Evolutionary conservation across 2,797 vertebrate species (phyloP).

Genomic region (Lerista edwardsae): DNA sequence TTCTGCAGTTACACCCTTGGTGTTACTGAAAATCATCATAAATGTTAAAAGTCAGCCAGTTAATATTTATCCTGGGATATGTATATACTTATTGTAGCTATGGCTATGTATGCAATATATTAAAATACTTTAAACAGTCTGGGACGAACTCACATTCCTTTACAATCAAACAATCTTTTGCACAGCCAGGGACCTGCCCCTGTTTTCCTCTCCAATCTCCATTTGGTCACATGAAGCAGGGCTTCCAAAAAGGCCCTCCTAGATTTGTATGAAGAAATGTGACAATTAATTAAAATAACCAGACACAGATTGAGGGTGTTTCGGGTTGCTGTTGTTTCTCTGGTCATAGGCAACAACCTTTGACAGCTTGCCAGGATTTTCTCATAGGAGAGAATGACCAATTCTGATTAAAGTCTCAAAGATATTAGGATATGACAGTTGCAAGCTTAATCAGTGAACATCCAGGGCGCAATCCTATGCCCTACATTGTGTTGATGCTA

Average conservation of each 20-base stretch:
- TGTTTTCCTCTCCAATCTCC: conserved; percentile 15
- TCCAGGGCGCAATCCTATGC: too few relatives aligned
- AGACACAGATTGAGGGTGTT: background rate
- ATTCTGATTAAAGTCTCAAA: background rate
- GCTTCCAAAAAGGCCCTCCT: background rate
- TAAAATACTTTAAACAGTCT: conserved; percentile 17
- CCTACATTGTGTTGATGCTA: too few relatives aligned
- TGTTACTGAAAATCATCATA: conserved; percentile 25
- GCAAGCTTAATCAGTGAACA: background rate
- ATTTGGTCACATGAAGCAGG: background rate
- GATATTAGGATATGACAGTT: background rate
- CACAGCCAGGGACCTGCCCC: conserved; percentile 4
- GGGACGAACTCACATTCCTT: conserved; percentile 23
- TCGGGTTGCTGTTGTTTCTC: too few relatives aligned
- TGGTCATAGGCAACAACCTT: background rate
- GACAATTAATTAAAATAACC: conserved; percentile 12
- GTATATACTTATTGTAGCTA: conserved; percentile 12
- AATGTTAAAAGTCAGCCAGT: conserved; percentile 19
- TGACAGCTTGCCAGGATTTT: background rate
- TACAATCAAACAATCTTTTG: conserved; percentile 24
- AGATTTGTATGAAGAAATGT: conserved; percentile 1
- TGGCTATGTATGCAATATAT: conserved; percentile 7
- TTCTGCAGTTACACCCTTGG: conserved; percentile 27
- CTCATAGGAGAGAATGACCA: background rate
- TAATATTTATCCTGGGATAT: conserved; percentile 16